Evolutionary conservation across 2,888 invertebrate genomes (phyloP).

Genomic region (Agrochola lychnidis): DNA sequence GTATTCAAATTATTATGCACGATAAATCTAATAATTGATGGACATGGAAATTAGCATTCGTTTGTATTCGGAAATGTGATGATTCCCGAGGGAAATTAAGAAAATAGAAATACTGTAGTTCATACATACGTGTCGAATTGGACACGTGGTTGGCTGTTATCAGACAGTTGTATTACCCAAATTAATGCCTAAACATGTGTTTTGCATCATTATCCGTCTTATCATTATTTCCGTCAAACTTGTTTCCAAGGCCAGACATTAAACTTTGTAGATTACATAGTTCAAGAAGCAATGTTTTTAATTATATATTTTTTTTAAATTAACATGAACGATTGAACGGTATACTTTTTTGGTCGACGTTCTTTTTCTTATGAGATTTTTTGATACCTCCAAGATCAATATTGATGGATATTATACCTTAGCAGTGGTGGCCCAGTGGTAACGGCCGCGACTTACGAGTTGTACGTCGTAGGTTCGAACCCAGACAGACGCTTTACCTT

Average conservation of each 20-base stretch:
- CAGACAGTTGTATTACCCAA: conserved; percentile 21
- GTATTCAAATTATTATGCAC: too few species aligned
- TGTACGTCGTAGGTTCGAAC: too few species aligned
- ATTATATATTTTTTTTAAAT: not conserved
- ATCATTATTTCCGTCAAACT: conserved; percentile 39
- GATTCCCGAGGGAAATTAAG: too few species aligned
- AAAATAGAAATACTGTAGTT: too few species aligned
- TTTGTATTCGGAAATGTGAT: too few species aligned
- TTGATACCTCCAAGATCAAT: not conserved
- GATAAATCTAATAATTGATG: too few species aligned
- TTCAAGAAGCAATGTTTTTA: not conserved
- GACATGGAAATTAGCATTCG: too few species aligned
- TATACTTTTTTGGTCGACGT: not conserved
- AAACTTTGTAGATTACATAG: conserved; percentile 24
- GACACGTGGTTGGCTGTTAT: conserved; percentile 33
- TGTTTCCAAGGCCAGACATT: conserved; percentile 37
- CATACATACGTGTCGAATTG: too few species aligned
- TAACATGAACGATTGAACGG: not conserved
- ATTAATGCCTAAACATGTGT: conserved; percentile 27
- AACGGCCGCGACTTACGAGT: too few species aligned
- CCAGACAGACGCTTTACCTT: too few species aligned
- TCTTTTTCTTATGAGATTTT: not conserved
- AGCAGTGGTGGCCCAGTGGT: too few species aligned
- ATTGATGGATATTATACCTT: not conserved
- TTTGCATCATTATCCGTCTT: conserved; percentile 51